A percentile compares a stretch with the other conserved stretches of the same genome.
These are phyloP conservation scores for Lochmaea crataegi DNA, from an alignment of 2,888 invertebrate genomes.

Conservation along the genomic window DNA sequence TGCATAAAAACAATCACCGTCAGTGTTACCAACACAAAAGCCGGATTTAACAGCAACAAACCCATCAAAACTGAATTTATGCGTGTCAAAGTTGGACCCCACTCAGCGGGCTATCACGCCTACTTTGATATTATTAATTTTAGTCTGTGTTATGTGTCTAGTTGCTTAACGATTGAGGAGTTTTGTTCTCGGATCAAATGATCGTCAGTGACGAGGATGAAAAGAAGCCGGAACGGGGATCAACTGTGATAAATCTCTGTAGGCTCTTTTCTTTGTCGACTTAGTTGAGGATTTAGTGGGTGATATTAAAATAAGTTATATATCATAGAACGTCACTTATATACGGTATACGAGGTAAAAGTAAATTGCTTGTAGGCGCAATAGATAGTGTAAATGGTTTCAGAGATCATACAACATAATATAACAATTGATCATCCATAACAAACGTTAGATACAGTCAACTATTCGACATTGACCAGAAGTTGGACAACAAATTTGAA, in stretches of 20 bases:
- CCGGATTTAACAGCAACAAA: constrained; percentile 30
- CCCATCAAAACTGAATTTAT: constrained; percentile 27
- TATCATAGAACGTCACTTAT: not conserved
- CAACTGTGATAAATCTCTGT: constrained; percentile 11
- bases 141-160: constrained; percentile 9
- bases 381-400: too few species aligned
- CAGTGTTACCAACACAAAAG: constrained; percentile 20
- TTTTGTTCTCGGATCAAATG: constrained; percentile 50
- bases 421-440: too few species aligned
- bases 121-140: constrained; percentile 26
- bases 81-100: constrained; percentile 5
- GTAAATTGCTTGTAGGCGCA: not conserved
- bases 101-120: constrained; percentile 25
- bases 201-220: constrained; percentile 44
- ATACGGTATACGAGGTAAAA: not conserved
- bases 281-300: not conserved
- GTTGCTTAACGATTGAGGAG: constrained; percentile 46
- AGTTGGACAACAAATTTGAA: too few species aligned
- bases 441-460: too few species aligned
- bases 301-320: not conserved
- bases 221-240: constrained; percentile 44
- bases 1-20: constrained; percentile 6
- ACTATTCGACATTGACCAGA: too few species aligned
- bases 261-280: constrained; percentile 6
- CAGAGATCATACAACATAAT: too few species aligned